Evolutionary conservation across 1,140 invertebrate genomes (phyloP), one percentile per base, ranked within the genome.

Genomic region (Venustaconcha ellipsiformis): DNA sequence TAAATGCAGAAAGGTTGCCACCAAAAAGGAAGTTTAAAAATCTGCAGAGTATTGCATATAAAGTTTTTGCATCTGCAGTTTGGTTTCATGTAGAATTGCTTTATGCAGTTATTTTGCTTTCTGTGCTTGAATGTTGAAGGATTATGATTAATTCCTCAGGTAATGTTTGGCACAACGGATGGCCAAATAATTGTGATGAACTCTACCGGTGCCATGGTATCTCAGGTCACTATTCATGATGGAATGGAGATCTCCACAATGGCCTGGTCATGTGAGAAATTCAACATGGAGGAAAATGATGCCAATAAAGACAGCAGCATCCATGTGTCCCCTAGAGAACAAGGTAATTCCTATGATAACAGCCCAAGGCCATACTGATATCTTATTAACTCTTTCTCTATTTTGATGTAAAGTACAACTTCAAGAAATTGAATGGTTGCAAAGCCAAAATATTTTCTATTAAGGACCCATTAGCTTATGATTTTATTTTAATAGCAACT

Each of bases 201-300:
- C 89, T 96, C 97, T 0, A 95, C 97, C 82, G 97, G 97, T 0
- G 95, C 95, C 18, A 97, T 98, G 94, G 94, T 98, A 23, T 96
- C 96, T 18, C 94, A 98, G 91, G 94, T 97, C 2, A 94, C 96
- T 85, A 87, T 98, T 1, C 92, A 93, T 66, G 95, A 96, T 80
- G 90, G 90, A 57, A 94, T 94, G 18, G 88, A 91, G 69, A 96
- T 99, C 78, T 94, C 93, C 11, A 93, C 94, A 55, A 97, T 99
- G 95, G 94, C 95, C 18, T 99, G 97, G 97, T 97, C 96, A 57
- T 98, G 96, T 88, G 96, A 98, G 87, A 98, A 98, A 87, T 99
- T 99, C 89, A 98, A 97, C 91, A 98, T 99, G 96, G 97, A 98
- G 87, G 97, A 98, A 97, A 78, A 94, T 95, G 69, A 92, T 92